Evolutionary conservation across 2,888 invertebrate species (phyloP), one percentile per base, ranked within the genome.

Genomic region (Xylota segnis): DNA sequence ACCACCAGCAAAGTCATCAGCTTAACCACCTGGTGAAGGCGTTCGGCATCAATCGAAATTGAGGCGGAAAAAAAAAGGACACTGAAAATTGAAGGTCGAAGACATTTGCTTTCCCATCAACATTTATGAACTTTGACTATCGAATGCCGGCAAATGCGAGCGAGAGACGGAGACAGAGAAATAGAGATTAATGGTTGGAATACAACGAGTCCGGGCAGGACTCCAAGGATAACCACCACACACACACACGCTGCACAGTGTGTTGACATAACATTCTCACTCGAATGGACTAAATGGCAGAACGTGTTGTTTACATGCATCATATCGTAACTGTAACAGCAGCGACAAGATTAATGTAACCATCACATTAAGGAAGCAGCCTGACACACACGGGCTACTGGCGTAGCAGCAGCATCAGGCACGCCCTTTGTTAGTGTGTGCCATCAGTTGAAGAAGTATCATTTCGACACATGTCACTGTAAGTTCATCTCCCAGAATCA

Each of bases 391-490:
- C 50, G 43, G 52, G 75, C 47, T 14, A 32, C 47, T 14, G 5
- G 4, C 16, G 1, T 2, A 12, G 18, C 16, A 23, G 18, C 3
- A 12, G 10, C 16, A 23, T 10, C 3, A 50, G 50, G 34, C 23
- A 7, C 45, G 7, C 23, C 37, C 58, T 76, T 71, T 82, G 50
- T 61, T 27, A 71, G 50, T 70, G 43, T 70, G 76, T 82, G 71
- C 56, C 71, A 61, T 83, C 72, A 72, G 45, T 72, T 66, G 72
- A 77, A 71, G 77, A 74, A 58, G 72, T 68, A 83, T 78, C 66
- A 72, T 78, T 78, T 78, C 78, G 78, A 83, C 83, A 83, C 78
- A 83, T 78, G 78, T 83, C 83, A 83, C 68, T 47, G 72, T 78
- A 59, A 59, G 83, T 68, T 83, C 77, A 68, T 78, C 71, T 66